phyloP scores from a whole-genome alignment of 2,888 invertebrate genomes.

The Trichogramma dendrolimi region DNA sequence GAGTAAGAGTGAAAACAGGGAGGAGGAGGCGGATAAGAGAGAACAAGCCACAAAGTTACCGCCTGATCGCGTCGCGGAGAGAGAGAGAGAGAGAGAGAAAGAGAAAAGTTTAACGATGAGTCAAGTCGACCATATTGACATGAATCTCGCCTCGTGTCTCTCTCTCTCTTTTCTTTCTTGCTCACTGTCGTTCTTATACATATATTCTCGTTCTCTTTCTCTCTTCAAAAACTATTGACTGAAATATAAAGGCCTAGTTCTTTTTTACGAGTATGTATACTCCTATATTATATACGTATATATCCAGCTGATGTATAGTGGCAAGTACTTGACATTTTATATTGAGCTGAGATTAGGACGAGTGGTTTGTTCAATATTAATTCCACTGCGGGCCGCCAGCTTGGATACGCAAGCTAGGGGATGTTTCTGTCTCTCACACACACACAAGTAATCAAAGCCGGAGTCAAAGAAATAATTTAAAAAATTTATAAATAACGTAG shows the following conservation, averaged over 20 bases:
- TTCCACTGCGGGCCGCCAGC: not conserved
- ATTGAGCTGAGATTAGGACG: constrained; percentile 11
- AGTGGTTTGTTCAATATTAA: constrained; percentile 21
- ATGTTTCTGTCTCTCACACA: too few relatives aligned
- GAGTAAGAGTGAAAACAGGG: not conserved
- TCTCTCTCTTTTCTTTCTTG: constrained; percentile 13
- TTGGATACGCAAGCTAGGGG: too few relatives aligned
- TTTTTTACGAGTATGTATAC: not conserved
- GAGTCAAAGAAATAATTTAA: too few relatives aligned
- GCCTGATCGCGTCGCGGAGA: not conserved
- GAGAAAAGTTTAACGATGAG: constrained; percentile 17
- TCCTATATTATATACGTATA: not conserved
- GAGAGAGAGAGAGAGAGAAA: not conserved
- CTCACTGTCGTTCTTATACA: not conserved
- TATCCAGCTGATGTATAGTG: constrained; percentile 5
- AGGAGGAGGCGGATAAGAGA: not conserved
- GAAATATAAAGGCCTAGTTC: too few relatives aligned
- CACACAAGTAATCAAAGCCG: too few relatives aligned
- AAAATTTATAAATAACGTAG: too few relatives aligned
- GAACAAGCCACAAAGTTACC: not conserved
- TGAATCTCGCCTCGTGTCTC: constrained; percentile 16
- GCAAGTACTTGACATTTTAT: constrained; percentile 13
- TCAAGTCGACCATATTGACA: constrained; percentile 16
- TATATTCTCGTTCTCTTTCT: not conserved
- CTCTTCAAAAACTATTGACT: not conserved